Conservation (phyloP, 64 coral and sea anemone genomes). For the Pocillopora verrucosa region DNA sequence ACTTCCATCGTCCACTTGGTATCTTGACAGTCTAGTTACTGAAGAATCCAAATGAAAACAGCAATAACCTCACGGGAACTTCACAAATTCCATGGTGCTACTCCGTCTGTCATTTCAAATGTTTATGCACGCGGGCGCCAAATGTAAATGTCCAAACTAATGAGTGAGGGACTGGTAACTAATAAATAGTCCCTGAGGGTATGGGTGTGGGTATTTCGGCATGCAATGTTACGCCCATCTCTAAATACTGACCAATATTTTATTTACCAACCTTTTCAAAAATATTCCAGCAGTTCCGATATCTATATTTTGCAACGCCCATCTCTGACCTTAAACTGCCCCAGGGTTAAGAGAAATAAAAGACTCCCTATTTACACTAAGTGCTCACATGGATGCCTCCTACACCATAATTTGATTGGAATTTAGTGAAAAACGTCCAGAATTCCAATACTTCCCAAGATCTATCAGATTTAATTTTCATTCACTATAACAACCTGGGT, state of each 20-base stretch:
- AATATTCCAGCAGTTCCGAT: too few relatives aligned
- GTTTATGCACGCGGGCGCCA: conserved; percentile 20
- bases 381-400: too few relatives aligned
- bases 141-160: background rate
- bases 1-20: conserved; percentile 2
- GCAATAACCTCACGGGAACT: background rate
- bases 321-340: too few relatives aligned
- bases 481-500: too few relatives aligned
- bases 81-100: background rate
- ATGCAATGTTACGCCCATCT: background rate
- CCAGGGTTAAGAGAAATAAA: too few relatives aligned
- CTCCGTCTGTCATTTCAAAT: background rate
- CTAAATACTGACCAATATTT: background rate
- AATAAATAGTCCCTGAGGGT: background rate
- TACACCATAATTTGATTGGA: too few relatives aligned
- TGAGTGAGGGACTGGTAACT: background rate
- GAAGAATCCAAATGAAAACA: background rate
- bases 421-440: too few relatives aligned
- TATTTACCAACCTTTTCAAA: too few relatives aligned
- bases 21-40: background rate
- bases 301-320: too few relatives aligned
- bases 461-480: too few relatives aligned
- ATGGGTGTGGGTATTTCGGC: background rate
- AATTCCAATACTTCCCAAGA: too few relatives aligned
- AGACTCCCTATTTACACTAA: too few relatives aligned